Percentiles rank a stretch among this genome's conserved stretches.
Conservation (phyloP, 2,888 invertebrate genomes). For the Epistrophe grossulariae region DNA sequence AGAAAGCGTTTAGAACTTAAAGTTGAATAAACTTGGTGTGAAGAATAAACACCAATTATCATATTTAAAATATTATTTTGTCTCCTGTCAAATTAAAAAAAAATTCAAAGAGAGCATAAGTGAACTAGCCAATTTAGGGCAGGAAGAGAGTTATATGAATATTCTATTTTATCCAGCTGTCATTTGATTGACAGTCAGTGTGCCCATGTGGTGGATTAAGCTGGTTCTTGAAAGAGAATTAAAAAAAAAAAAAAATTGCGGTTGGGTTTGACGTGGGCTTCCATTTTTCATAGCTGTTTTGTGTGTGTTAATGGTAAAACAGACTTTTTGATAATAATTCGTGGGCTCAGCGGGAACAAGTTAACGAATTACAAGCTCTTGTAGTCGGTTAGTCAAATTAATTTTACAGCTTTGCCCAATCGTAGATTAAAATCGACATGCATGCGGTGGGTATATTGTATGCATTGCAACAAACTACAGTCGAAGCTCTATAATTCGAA, state of each 20-base stretch:
- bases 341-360: conserved; percentile 63
- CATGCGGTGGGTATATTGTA: conserved; percentile 7
- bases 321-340: conserved; percentile 42
- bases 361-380: conserved; percentile 12
- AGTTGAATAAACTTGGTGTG: conserved; percentile 27
- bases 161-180: background rate
- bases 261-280: conserved; percentile 47
- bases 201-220: conserved; percentile 1
- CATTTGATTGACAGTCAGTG: background rate
- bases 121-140: conserved; percentile 17
- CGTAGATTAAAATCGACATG: conserved; percentile 31
- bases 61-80: background rate
- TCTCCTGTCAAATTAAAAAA: background rate
- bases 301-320: conserved; percentile 54
- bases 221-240: background rate
- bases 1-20: conserved; percentile 13
- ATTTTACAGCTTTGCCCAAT: conserved; percentile 44
- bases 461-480: conserved; percentile 10
- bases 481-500: background rate
- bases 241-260: background rate
- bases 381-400: conserved; percentile 18
- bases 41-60: conserved; percentile 19
- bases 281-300: conserved; percentile 38
- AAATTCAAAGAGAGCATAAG: conserved; percentile 5
- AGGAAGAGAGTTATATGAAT: background rate